Evolutionary conservation across 2,797 vertebrate species (phyloP), one percentile per base, ranked within the genome.

Genomic region (Brotula barbata): DNA sequence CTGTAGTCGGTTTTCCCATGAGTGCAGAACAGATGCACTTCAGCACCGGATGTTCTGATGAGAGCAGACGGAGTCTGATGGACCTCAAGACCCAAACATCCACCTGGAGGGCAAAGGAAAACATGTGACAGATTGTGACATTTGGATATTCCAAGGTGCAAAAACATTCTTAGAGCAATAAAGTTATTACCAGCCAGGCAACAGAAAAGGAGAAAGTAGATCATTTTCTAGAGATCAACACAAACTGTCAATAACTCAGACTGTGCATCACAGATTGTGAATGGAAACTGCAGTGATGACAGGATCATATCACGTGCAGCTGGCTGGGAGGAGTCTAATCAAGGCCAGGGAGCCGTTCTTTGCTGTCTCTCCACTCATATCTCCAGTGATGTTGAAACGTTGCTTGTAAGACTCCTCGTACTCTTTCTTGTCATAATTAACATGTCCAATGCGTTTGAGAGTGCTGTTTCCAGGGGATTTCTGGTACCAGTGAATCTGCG

Each of bases 401-500:
- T 15, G 0, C 6, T 75, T 0, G 8, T 58, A 74, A 0, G 40
- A 0, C 2, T 53, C 0, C 14, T 74, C 65, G 0, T 28, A 15
- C 1, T 62, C 49, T 16, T 16, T 36, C 5, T 0, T 46, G n/a
- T 0, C 0, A 3, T 46, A 15, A 25, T 50, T n/a, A 17, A 80
- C 16, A 45, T 72, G 48, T 57, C 81, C 79, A 1, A 84, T 83
- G 10, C 51, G 73, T 39, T 60, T 80, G 54, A 86, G 64, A 17
- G 62, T 49, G 28, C 1, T 37, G 3, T 75, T 64, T 59, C 76
- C 48, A 11, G 49, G 21, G 9, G 53, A 40, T 52, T 68, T 74
- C 20, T 81, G 79, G 55, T 77, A 89, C 86, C 85, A 89, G n/a
- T 58, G 62, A 76, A 45, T 21, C 65, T 53, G 0, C 77, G 73